Conservation (phyloP, 1,140 invertebrate species). For the Coelopa frigida region DNA sequence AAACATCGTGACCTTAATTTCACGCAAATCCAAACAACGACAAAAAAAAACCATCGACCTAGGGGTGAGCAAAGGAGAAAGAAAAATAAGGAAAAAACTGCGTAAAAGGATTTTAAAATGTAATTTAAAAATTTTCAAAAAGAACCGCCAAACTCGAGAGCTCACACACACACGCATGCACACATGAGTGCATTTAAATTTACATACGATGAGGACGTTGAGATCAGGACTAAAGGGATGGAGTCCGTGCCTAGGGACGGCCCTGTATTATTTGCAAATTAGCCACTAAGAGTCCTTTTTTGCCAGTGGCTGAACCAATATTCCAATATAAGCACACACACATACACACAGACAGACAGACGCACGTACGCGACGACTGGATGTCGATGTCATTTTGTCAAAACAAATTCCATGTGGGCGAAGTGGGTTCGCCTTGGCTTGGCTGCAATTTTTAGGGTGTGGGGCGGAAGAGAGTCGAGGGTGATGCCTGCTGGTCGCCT, state of each 20-base stretch:
- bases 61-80: slow-evolving; percentile 5
- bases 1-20: slow-evolving; percentile 44
- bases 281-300: slow-evolving; percentile 18
- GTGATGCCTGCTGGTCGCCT: too few relatives aligned
- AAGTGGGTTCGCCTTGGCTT: too few relatives aligned
- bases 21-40: slow-evolving; percentile 39
- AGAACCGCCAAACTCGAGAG: slow-evolving; percentile 26
- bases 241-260: not conserved
- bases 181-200: slow-evolving; percentile 9
- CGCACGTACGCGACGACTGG: not conserved
- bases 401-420: too few relatives aligned
- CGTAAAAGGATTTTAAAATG: slow-evolving; percentile 40
- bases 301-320: not conserved
- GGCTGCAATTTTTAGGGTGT: too few relatives aligned
- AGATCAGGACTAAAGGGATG: not conserved
- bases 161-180: slow-evolving; percentile 7
- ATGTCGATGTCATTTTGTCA: not conserved
- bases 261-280: slow-evolving; percentile 43
- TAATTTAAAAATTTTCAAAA: slow-evolving; percentile 33
- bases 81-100: slow-evolving; percentile 16
- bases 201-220: slow-evolving; percentile 7
- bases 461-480: too few relatives aligned
- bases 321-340: not conserved
- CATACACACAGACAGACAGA: not conserved
- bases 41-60: slow-evolving; percentile 13